Conservation (phyloP, 2,113 vertebrate species). For the Corythoichthys haematopterus region DNA sequence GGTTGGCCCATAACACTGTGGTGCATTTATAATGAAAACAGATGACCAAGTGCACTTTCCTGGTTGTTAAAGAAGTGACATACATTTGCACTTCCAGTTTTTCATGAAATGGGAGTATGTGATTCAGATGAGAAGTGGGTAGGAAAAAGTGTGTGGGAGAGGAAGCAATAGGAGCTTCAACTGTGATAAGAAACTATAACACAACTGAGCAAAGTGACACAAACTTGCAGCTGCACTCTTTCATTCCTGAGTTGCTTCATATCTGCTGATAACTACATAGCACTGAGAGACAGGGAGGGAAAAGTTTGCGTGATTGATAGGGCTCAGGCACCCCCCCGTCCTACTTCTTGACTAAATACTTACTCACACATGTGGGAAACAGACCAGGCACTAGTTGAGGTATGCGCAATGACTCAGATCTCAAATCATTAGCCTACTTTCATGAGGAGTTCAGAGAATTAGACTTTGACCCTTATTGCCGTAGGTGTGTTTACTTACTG, state of each 20-base stretch:
- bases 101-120: slow-evolving; percentile 34
- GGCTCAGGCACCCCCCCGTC: slow-evolving; percentile 1
- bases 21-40: slow-evolving; percentile 8
- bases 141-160: slow-evolving; percentile 40
- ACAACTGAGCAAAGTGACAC: slow-evolving; percentile 48
- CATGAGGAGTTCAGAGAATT: slow-evolving; percentile 13
- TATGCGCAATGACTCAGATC: slow-evolving; percentile 4
- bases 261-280: slow-evolving; percentile 54
- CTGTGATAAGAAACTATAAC: slow-evolving; percentile 55
- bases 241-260: slow-evolving; percentile 47
- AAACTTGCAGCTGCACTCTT: slow-evolving; percentile 58
- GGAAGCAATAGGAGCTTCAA: slow-evolving; percentile 49
- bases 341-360: not conserved
- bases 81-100: slow-evolving; percentile 19
- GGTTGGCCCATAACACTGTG: too few species aligned
- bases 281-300: slow-evolving; percentile 23
- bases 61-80: slow-evolving; percentile 12
- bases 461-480: slow-evolving; percentile 37
- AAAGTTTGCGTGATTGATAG: slow-evolving; percentile 37
- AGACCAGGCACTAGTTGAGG: not conserved
- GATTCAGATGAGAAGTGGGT: slow-evolving; percentile 25
- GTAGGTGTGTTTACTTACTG: slow-evolving; percentile 43
- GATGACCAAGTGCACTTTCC: slow-evolving; percentile 9
- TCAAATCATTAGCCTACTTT: slow-evolving; percentile 21
- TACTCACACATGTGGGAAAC: slow-evolving; percentile 2